Base-by-base conservation (phyloP, 2,797 vertebrate species). In the Karalla daura region DNA sequence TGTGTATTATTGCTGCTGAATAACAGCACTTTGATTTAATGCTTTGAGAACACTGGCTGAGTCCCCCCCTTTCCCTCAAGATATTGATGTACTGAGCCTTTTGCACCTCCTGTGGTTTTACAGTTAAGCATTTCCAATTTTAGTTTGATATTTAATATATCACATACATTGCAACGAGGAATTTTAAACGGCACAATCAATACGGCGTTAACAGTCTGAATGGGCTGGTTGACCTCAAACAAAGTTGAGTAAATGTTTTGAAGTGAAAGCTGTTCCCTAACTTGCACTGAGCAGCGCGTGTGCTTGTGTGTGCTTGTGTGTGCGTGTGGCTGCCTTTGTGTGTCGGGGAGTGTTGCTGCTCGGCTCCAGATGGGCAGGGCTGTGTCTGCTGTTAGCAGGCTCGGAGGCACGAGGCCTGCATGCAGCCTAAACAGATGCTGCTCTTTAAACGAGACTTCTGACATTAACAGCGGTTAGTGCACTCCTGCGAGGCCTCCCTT, bases 391-490 rank as follows among this genome's bases (percentile, higher is more conserved):
- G 79, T 84, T 78, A 79, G 80, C 32, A 18, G 49, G 62, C 86
- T 83, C 63, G 2, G 68, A 88, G 76, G 80, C 81, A 73, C 36
- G 67, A 76, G 73, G 70, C 76, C 78, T 70, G 74, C 39, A 30
- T 55, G 69, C 43, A 80, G 78, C 85, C 80, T 67, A 85, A 93
- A 88, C 92, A 94, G 93, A 94, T 94, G 93, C 90, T 90, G 85
- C 88, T 90, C 89, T 93, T 93, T 93, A 93, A 93, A 86, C 63
- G 88, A 89, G 88, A 88, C 87, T 89, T 92, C 84, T 92, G 92
- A 93, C 90, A 91, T 93, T 91, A 93, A 85, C 88, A 86, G 88
- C 77, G 74, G 91, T 94, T 93, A 92, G 89, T 78, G 60, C 64
- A 46, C 83, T 91, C 93, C 91, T 89, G 82, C 60, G 91, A 91